Conservation (phyloP, 2,888 invertebrate genomes). For the Heliconius hortense region DNA sequence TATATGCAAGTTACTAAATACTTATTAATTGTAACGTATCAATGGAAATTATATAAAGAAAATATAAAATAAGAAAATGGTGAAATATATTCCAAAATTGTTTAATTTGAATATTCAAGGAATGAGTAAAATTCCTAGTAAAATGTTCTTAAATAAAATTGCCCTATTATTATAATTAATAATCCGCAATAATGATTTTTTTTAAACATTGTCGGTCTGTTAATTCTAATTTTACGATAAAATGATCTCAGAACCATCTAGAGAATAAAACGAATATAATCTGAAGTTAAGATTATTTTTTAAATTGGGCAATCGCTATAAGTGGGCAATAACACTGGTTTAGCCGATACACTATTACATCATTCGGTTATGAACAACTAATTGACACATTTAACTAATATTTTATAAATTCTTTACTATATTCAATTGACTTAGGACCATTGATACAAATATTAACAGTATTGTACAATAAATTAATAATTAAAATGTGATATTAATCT, state of each 20-base stretch:
- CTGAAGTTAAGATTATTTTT: too few relatives aligned
- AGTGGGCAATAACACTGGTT: not conserved
- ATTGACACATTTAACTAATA: not conserved
- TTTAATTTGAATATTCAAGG: too few relatives aligned
- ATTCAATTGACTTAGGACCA: slow-evolving; percentile 1
- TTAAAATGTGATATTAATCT: not conserved
- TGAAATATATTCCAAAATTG: too few relatives aligned
- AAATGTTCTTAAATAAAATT: not conserved
- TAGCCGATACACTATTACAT: not conserved
- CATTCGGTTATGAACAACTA: slow-evolving; percentile 1
- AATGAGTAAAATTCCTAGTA: too few relatives aligned
- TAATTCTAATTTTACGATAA: not conserved
- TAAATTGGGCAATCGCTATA: not conserved
- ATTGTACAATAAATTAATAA: slow-evolving; percentile 2
- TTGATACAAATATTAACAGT: slow-evolving; percentile 2
- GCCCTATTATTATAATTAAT: not conserved
- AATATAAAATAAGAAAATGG: not conserved
- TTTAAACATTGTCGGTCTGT: not conserved
- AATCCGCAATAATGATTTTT: too few relatives aligned
- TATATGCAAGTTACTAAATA: not conserved
- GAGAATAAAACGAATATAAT: not conserved
- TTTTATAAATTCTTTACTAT: slow-evolving; percentile 4
- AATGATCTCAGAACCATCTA: not conserved
- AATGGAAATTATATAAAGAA: not conserved
- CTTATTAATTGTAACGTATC: not conserved